Evolutionary conservation across 2,113 vertebrate genomes (phyloP).

Genomic region (Mus spicilegus): DNA sequence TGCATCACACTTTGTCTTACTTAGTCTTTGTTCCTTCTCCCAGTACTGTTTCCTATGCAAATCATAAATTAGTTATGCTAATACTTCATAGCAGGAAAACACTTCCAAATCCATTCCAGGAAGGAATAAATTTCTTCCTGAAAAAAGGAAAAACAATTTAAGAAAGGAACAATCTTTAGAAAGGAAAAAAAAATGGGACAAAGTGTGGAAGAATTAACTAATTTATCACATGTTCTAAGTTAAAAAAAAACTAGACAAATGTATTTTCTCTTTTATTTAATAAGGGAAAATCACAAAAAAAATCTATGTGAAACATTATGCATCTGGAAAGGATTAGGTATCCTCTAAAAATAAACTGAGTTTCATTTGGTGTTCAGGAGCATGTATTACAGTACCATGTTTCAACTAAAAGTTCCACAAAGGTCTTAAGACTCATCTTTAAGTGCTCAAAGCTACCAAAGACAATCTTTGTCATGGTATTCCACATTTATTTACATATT

Average conservation of each 20-base stretch:
- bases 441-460: no score
- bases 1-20: no score
- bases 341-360: background rate
- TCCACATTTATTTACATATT: no score
- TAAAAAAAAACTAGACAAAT: slow-evolving; percentile 22
- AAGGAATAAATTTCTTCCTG: background rate
- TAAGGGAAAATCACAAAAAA: background rate
- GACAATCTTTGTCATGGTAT: no score
- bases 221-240: background rate
- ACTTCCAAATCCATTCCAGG: background rate
- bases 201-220: background rate
- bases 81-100: background rate
- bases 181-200: background rate
- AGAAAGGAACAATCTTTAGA: slow-evolving; percentile 12
- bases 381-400: background rate
- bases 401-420: slow-evolving; percentile 5
- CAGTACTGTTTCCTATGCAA: background rate
- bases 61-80: background rate
- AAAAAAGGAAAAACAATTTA: background rate
- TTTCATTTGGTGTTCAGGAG: background rate
- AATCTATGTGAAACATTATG: background rate
- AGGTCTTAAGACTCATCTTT: background rate
- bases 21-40: background rate
- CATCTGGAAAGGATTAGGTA: background rate
- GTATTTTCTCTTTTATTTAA: slow-evolving; percentile 21